Evolutionary conservation across 2,888 invertebrate species (phyloP).

Genomic region (Andricus curvator): DNA sequence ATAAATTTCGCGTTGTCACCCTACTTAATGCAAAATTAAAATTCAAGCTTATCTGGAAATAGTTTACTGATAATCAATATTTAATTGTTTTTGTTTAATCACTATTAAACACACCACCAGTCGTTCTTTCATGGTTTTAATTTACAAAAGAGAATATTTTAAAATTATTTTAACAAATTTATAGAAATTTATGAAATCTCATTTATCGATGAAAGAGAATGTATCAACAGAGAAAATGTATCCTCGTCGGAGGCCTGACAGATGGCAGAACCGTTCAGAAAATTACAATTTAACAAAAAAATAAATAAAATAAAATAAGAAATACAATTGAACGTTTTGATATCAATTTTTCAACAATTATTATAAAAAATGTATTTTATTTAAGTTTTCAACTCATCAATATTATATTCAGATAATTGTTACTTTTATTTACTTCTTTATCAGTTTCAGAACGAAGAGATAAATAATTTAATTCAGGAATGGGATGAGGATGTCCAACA

Average conservation of each 20-base stretch:
- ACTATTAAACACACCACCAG: too few species aligned
- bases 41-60: too few species aligned
- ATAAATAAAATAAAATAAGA: neutral
- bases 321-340: neutral
- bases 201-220: neutral
- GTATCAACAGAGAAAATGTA: neutral
- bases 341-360: neutral
- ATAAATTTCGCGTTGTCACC: too few species aligned
- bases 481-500: conserved; percentile 46
- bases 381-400: neutral
- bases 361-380: neutral
- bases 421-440: conserved; percentile 41
- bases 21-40: too few species aligned
- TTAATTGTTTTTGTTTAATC: too few species aligned
- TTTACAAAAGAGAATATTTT: neutral
- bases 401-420: neutral
- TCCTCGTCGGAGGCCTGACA: neutral
- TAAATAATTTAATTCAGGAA: conserved; percentile 52
- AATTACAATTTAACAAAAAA: neutral
- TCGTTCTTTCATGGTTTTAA: too few species aligned
- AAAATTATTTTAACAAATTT: neutral
- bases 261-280: conserved; percentile 23
- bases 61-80: too few species aligned
- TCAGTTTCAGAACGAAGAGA: conserved; percentile 12
- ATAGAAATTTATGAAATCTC: neutral